Evolutionary conservation across 92 coral and sea anemone genomes (phyloP), one percentile per base, ranked within the genome.

Genomic region (Isaurus tuberculatus): DNA sequence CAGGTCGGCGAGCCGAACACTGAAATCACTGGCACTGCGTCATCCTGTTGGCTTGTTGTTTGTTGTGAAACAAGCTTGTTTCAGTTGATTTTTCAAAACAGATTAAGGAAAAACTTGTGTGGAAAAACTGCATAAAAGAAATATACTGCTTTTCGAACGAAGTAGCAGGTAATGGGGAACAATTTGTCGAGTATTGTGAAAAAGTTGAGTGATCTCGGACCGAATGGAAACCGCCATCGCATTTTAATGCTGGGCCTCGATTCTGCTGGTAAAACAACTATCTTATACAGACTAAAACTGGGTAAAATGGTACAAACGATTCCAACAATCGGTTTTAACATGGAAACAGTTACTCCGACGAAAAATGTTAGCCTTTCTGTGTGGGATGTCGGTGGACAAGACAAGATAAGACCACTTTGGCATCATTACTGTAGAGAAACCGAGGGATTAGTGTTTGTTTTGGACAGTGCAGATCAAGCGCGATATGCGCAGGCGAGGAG

Each of bases 341-440:
- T 77, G 82, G 82, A 77, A 77, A 77, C 82, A 20, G 82, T 77
- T 40, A 77, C 70, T 77, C 82, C 82, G 36, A 77, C 82, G 36
- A 77, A 77, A 58, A 77, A 77, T 77, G 82, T 77, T 36, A 77
- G 70, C 29, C 25, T 77, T 31, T 77, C 82, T 22, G 82, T 77
- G 1, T 77, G 82, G 82, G 82, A 77, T 17, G 82, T 77, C 51
- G 82, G 82, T 0, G 82, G 82, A 1, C 82, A 77, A 55, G 82
- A 77, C 82, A 77, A 77, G 32, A 77, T 77, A 22, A 67, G 82
- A 3, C 82, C 82, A 46, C 25, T 77, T 14, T 77, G 82, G 82
- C 82, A 77, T 36, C 82, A 77, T 25, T 77, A 77, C 70, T 77
- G 82, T 15, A 77, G 70, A 14, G 82, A 77, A 28, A 77, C 82